Base-by-base conservation (phyloP, 2,888 invertebrate genomes). In the Saturnia pavonia region DNA sequence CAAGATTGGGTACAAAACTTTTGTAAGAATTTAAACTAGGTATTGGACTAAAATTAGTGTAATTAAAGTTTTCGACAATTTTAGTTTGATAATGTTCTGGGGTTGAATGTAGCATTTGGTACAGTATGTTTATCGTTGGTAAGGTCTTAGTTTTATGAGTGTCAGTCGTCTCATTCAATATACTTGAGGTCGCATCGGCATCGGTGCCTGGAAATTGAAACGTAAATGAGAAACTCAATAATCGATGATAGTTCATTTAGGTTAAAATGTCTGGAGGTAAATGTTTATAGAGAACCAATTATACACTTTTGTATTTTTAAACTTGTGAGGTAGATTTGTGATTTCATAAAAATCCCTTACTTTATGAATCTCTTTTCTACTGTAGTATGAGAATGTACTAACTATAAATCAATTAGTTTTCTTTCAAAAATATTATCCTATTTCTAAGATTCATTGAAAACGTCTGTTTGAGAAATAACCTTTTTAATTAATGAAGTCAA, bases 61-160 rank as follows among this genome's bases (percentile, higher is more conserved):
- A 80, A 84, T 88, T 87, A 75, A 84, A 84, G 82, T 86, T 84
- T 71, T 75, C 74, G 71, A 69, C 70, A 69, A 81, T 79, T 81
- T 83, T 79, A 69, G 85, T 85, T 79, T 85, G 85, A 83, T 88
- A 88, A 80, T 84, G 81, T 77, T 82, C 81, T 60, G 81, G 73
- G 75, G 76, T 82, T 67, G 84, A 79, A 80, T 91, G 88, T 74
- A 94, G 85, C 89, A 93, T 92, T 87, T 91, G 87, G 82, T 92
- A 94, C 72, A 91, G 80, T 85, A 87, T 90, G 80, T 91, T 94
- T 72, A 93, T 81, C 43, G 88, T 92, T 57, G 93, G 92, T 42
- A 82, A 87, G 27, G 86, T 81, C 66, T 76, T 78, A 67, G 77
- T 81, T 72, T 82, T 77, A 71, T 83, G 77, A 68, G 75, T 74